phyloP scores from a whole-genome alignment of 2,797 vertebrate species.

The Spondyliosoma cantharus region DNA sequence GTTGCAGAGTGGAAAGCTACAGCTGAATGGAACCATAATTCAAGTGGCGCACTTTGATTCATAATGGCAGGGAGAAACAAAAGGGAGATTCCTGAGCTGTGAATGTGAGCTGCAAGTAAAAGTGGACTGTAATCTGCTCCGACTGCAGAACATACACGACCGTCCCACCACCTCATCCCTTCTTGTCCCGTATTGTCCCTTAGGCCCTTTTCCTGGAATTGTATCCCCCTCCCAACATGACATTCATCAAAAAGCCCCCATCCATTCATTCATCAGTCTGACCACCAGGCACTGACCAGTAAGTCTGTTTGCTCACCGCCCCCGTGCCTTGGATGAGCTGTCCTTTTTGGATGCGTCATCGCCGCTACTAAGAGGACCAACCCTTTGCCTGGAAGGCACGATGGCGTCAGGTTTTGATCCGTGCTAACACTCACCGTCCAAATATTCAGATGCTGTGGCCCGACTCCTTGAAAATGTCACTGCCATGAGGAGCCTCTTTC shows the following conservation, averaged over 20 bases:
- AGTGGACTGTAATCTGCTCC: slow-evolving; percentile 20
- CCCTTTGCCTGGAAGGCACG: slow-evolving; percentile 57
- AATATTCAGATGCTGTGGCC: slow-evolving; percentile 44
- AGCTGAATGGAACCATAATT: slow-evolving; percentile 39
- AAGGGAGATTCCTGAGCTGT: slow-evolving; percentile 51
- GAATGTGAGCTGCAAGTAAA: slow-evolving; percentile 39
- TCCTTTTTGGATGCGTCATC: slow-evolving; percentile 60
- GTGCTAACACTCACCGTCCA: slow-evolving; percentile 40
- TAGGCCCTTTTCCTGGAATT: slow-evolving; percentile 64
- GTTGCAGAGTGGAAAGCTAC: slow-evolving; percentile 16
- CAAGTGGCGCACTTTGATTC: slow-evolving; percentile 26
- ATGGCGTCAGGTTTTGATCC: slow-evolving; percentile 49
- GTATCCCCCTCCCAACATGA: not conserved
- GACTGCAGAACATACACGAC: slow-evolving; percentile 6
- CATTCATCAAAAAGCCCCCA: slow-evolving; percentile 32
- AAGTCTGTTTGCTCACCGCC: slow-evolving; percentile 58
- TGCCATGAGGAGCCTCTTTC: slow-evolving; percentile 10
- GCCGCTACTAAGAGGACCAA: slow-evolving; percentile 27
- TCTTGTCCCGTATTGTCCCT: slow-evolving; percentile 42
- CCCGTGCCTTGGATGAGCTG: slow-evolving; percentile 54
- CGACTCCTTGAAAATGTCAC: slow-evolving; percentile 20
- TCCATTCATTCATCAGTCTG: slow-evolving; percentile 40
- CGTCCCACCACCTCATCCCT: not conserved
- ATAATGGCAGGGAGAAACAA: slow-evolving; percentile 44
- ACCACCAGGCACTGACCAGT: slow-evolving; percentile 39